Evolutionary conservation across 2,888 invertebrate species (phyloP).

Genomic region (Erebia palarica): DNA sequence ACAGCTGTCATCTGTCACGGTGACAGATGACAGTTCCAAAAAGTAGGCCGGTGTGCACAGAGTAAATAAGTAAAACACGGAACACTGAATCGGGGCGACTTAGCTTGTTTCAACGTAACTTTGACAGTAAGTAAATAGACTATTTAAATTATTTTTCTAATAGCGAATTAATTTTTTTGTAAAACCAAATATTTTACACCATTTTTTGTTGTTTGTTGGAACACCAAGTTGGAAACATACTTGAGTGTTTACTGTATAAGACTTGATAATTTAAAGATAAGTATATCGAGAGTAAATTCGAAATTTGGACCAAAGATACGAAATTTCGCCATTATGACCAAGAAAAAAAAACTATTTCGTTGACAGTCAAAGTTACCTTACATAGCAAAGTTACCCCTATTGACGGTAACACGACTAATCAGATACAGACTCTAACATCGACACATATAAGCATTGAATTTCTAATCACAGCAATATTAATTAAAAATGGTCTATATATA

Average conservation of each 20-base stretch:
- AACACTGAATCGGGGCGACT: neutral
- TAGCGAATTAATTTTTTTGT: neutral
- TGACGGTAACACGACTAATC: constrained; percentile 26
- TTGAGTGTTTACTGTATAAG: too few species aligned
- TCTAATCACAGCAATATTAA: constrained; percentile 36
- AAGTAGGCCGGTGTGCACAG: constrained; percentile 37
- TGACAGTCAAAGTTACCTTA: neutral
- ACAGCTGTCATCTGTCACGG: constrained; percentile 42
- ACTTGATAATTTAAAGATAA: too few species aligned
- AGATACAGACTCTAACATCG: constrained; percentile 35
- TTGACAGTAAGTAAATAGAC: neutral
- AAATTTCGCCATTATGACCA: too few species aligned
- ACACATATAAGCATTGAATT: constrained; percentile 33
- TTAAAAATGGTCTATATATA: constrained; percentile 15
- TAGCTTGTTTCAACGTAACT: neutral
- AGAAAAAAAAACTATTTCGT: neutral
- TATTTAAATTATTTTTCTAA: neutral
- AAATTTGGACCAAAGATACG: too few species aligned
- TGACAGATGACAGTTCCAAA: constrained; percentile 36
- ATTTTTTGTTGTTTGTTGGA: too few species aligned
- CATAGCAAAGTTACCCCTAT: neutral
- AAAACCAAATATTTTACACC: neutral
- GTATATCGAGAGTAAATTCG: too few species aligned
- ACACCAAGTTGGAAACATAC: too few species aligned
- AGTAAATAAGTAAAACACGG: constrained; percentile 26